These are phyloP conservation scores for Pangasianodon gigas DNA, from an alignment of 2,113 vertebrate species.

Conservation along the genomic window DNA sequence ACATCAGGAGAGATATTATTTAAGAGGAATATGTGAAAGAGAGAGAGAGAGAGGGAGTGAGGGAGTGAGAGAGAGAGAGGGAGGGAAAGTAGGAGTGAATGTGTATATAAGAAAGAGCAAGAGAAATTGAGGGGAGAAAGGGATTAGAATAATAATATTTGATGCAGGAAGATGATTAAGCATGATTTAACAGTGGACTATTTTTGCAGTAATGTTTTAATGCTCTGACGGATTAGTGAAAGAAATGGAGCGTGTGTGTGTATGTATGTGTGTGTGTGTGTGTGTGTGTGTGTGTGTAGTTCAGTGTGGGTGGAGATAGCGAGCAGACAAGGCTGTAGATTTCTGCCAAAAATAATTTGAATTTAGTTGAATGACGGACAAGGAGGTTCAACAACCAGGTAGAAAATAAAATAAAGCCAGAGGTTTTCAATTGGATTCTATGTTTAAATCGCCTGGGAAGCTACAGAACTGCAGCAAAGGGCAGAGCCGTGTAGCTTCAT, in stretches of 20 bases:
- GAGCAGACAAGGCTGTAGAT: not conserved
- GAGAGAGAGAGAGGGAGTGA: not conserved
- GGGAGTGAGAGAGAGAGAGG: not conserved
- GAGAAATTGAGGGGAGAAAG: not conserved
- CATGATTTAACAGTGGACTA: not conserved
- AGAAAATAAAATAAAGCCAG: not conserved
- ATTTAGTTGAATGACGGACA: not conserved
- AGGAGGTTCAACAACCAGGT: not conserved
- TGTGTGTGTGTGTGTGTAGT: not conserved
- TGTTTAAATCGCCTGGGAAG: not conserved
- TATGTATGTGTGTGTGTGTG: not conserved
- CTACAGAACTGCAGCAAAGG: not conserved
- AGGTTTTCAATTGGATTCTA: not conserved
- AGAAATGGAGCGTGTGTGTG: not conserved
- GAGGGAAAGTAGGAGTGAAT: not conserved
- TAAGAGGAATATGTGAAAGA: not conserved
- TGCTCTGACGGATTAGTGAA: not conserved
- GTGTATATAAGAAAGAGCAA: not conserved
- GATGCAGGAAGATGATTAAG: not conserved
- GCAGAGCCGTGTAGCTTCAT: not conserved
- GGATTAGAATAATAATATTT: not conserved
- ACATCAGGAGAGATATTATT: not conserved
- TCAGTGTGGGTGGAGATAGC: constrained; percentile 6
- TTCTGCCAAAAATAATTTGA: not conserved
- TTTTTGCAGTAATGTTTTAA: not conserved